These are phyloP conservation scores for Hypsopygia costalis DNA, from an alignment of 2,888 invertebrate genomes.

Conservation along the genomic window DNA sequence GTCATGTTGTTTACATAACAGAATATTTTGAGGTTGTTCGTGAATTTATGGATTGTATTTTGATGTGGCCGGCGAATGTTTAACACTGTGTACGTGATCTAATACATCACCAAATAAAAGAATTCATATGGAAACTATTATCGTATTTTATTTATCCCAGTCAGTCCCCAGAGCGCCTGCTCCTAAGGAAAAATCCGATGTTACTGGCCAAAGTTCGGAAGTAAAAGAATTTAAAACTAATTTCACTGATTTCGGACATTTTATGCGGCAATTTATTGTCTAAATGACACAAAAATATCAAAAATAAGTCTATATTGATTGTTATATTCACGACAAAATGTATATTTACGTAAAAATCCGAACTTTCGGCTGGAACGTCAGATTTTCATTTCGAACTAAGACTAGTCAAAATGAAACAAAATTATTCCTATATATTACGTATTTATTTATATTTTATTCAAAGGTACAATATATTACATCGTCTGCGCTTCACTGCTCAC, in stretches of 20 bases:
- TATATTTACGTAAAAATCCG: too few species aligned
- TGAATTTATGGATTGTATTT: conserved; percentile 71
- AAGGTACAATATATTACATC: conserved; percentile 80
- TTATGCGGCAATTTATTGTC: too few species aligned
- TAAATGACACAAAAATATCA: too few species aligned
- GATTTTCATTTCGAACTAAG: too few species aligned
- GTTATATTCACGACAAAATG: too few species aligned
- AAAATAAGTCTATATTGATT: too few species aligned
- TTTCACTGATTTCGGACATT: too few species aligned
- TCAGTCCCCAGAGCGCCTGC: neutral
- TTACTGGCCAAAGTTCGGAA: too few species aligned
- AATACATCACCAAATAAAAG: conserved; percentile 67
- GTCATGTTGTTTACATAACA: conserved; percentile 72
- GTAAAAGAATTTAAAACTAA: too few species aligned
- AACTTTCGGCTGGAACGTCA: too few species aligned
- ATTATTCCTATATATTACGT: conserved; percentile 72
- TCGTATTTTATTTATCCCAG: conserved; percentile 22
- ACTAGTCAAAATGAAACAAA: conserved; percentile 45
- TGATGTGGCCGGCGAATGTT: conserved; percentile 66
- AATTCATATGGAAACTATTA: conserved; percentile 43
- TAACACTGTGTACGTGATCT: conserved; percentile 67
- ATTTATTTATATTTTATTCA: conserved; percentile 77
- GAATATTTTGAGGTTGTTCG: conserved; percentile 74
- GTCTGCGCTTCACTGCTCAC: conserved; percentile 63
- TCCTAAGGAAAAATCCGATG: too few species aligned